These are phyloP conservation scores for Sphaerophoria rueppellii DNA, from an alignment of 2,888 invertebrate species.

Conservation along the genomic window DNA sequence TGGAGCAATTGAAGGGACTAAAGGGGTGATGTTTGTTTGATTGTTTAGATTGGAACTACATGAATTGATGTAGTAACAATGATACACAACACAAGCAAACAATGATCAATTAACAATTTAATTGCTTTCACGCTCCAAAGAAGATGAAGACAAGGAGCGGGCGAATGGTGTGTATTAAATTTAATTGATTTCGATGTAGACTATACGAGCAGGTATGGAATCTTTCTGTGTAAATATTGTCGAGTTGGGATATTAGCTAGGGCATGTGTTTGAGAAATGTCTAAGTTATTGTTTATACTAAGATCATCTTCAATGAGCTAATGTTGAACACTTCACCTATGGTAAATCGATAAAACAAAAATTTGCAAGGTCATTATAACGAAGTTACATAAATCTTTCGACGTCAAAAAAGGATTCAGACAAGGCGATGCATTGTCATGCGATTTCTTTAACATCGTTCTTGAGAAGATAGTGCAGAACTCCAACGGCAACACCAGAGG, in stretches of 20 bases:
- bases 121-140: conserved; percentile 47
- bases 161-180: background rate
- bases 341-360: no score
- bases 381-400: no score
- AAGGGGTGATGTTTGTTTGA: conserved; percentile 27
- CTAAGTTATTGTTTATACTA: no score
- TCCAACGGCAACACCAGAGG: no score
- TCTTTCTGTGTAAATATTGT: background rate
- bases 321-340: no score
- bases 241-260: background rate
- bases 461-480: no score
- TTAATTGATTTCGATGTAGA: conserved; percentile 20
- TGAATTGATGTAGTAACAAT: conserved; percentile 11
- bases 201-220: background rate
- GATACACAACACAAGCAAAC: conserved; percentile 35
- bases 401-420: no score
- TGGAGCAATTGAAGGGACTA: no score
- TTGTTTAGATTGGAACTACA: conserved; percentile 22
- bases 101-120: conserved; percentile 63
- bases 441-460: no score
- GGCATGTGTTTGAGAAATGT: background rate
- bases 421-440: no score
- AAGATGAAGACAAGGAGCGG: background rate
- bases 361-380: no score
- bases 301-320: no score